These are phyloP conservation scores for Esox lucius DNA, from an alignment of 2,797 vertebrate genomes.

Conservation along the genomic window DNA sequence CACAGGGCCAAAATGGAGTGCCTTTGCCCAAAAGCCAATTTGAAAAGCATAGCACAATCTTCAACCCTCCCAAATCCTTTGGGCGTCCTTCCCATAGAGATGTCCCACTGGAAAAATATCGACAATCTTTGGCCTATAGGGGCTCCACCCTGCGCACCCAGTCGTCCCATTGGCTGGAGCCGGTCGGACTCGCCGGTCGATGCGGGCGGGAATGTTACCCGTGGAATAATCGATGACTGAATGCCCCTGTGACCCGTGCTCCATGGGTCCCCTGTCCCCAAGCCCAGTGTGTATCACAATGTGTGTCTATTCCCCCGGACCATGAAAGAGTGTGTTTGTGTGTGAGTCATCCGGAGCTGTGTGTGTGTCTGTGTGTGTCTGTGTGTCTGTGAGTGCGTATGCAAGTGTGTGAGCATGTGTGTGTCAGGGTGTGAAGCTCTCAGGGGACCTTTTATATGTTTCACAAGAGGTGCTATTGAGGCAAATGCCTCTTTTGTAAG, in stretches of 20 bases:
- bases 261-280: conserved; percentile 18
- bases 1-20: too few species aligned
- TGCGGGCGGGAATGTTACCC: conserved; percentile 4
- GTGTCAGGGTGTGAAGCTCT: conserved; percentile 36
- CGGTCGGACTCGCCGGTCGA: neutral
- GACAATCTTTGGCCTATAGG: too few species aligned
- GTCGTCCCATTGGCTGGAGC: neutral
- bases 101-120: neutral
- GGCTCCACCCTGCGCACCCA: neutral
- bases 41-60: too few species aligned
- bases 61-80: too few species aligned
- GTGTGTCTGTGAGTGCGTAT: neutral
- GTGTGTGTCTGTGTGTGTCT: neutral
- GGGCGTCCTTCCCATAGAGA: neutral
- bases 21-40: too few species aligned
- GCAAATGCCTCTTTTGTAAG: too few species aligned
- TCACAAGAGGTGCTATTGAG: too few species aligned
- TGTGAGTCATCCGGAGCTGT: conserved; percentile 42
- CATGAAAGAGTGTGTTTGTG: conserved; percentile 36
- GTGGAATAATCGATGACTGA: conserved; percentile 24
- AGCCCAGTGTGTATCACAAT: neutral
- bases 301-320: conserved; percentile 28
- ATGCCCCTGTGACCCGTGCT: neutral
- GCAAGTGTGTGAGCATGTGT: neutral
- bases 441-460: neutral